phyloP scores from a whole-genome alignment of 1,140 invertebrate species.

The Ips nitidus region DNA sequence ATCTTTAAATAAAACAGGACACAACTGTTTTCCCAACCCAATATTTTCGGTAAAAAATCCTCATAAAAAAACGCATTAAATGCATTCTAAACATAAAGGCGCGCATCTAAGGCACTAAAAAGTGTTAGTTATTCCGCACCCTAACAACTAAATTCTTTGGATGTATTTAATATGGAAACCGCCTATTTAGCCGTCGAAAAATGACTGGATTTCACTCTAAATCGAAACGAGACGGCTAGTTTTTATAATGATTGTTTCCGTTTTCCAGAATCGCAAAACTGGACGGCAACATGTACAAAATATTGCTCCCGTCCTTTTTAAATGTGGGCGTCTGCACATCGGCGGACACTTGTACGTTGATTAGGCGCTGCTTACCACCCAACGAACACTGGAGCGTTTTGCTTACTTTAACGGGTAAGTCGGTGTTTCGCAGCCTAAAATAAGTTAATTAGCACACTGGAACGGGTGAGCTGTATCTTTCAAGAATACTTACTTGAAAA shows the following conservation, averaged over 20 bases:
- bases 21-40: too few species aligned
- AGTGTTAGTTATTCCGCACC: too few species aligned
- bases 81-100: too few species aligned
- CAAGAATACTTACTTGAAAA: slow-evolving; percentile 66
- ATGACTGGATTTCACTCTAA: too few species aligned
- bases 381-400: slow-evolving; percentile 69
- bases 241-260: slow-evolving; percentile 47
- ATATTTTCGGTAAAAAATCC: too few species aligned
- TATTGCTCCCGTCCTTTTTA: slow-evolving; percentile 60
- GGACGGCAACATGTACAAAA: slow-evolving; percentile 59
- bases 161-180: too few species aligned
- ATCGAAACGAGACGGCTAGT: slow-evolving; percentile 9
- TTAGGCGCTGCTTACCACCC: slow-evolving; percentile 67
- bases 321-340: slow-evolving; percentile 63
- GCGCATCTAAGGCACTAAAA: too few species aligned
- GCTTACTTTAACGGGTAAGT: slow-evolving; percentile 67
- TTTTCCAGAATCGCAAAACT: slow-evolving; percentile 51
- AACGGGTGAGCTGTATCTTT: background rate
- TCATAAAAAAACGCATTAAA: too few species aligned
- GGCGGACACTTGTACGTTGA: slow-evolving; percentile 63
- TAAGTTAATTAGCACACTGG: slow-evolving; percentile 12
- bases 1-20: too few species aligned
- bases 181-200: too few species aligned
- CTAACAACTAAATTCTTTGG: too few species aligned
- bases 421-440: slow-evolving; percentile 59